Conservation (phyloP, 2,113 vertebrate genomes). For the Grus americana region DNA sequence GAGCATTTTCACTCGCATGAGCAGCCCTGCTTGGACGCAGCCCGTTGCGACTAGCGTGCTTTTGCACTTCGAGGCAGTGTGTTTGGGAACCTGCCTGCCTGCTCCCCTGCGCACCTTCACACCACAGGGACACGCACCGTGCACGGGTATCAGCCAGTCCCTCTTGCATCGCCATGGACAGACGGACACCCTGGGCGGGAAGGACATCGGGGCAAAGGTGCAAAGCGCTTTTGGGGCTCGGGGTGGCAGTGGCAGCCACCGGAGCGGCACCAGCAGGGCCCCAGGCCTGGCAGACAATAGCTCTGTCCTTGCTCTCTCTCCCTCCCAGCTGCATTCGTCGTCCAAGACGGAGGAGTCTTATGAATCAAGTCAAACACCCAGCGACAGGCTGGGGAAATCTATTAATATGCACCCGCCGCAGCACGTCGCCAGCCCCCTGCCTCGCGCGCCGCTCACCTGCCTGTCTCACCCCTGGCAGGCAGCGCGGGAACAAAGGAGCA, state of each 20-base stretch:
- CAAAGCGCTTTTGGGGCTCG: background rate
- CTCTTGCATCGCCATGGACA: background rate
- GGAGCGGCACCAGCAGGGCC: background rate
- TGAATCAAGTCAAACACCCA: conserved; percentile 40
- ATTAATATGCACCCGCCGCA: conserved; percentile 35
- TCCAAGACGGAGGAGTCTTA: background rate
- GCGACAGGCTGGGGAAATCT: conserved; percentile 25
- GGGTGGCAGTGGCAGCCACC: accelerated
- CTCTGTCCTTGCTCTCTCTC: background rate
- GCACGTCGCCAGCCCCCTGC: conserved; percentile 17
- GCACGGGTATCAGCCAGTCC: accelerated
- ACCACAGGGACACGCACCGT: accelerated
- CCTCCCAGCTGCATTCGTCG: background rate
- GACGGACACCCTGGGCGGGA: background rate
- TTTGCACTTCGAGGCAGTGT: background rate
- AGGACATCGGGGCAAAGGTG: background rate
- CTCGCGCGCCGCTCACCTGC: conserved; percentile 46
- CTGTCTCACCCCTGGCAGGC: conserved; percentile 40
- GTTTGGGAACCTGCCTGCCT: background rate
- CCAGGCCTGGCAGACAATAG: conserved; percentile 3
- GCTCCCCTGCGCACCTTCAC: background rate
- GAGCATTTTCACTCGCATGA: background rate
- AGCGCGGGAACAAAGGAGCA: conserved; percentile 47
- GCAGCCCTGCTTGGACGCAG: background rate
- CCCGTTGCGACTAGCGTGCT: background rate